These are phyloP conservation scores for Vimba vimba DNA, from an alignment of 2,113 vertebrate species.

Conservation along the genomic window DNA sequence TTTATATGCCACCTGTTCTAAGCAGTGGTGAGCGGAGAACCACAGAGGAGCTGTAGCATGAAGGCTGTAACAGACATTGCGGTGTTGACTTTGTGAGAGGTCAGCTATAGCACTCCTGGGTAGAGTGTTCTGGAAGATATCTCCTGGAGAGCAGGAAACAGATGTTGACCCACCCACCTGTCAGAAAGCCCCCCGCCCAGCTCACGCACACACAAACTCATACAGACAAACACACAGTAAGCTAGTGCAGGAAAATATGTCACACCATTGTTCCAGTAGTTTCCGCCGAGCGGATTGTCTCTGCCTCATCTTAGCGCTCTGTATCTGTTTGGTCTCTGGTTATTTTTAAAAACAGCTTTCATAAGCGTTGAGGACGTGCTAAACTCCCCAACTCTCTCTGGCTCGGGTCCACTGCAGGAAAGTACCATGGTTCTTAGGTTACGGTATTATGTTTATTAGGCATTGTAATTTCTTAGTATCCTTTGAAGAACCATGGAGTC, in stretches of 20 bases:
- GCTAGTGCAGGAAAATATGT: constrained; percentile 50
- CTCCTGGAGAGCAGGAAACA: constrained; percentile 70
- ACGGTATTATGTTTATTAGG: no score
- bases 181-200: constrained; percentile 58
- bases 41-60: constrained; percentile 23
- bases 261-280: constrained; percentile 57
- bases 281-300: constrained; percentile 49
- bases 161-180: constrained; percentile 71
- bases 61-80: constrained; percentile 39
- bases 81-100: constrained; percentile 29
- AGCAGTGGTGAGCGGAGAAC: not conserved
- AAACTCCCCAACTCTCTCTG: constrained; percentile 3
- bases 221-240: constrained; percentile 22
- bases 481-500: not conserved
- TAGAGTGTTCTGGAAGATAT: constrained; percentile 56
- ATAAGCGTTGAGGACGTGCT: constrained; percentile 5
- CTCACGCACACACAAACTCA: constrained; percentile 23
- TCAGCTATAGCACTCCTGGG: constrained; percentile 13
- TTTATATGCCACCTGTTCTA: not conserved
- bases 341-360: not conserved
- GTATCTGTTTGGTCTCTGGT: constrained; percentile 6
- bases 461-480: not conserved
- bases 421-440: not conserved
- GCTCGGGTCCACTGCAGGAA: not conserved
- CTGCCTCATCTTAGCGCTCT: constrained; percentile 10